Evolutionary conservation across 35 echinoderm and acorn worm species (phyloP), one percentile per base, ranked within the genome.

Genomic region (Apostichopus parvimensis): DNA sequence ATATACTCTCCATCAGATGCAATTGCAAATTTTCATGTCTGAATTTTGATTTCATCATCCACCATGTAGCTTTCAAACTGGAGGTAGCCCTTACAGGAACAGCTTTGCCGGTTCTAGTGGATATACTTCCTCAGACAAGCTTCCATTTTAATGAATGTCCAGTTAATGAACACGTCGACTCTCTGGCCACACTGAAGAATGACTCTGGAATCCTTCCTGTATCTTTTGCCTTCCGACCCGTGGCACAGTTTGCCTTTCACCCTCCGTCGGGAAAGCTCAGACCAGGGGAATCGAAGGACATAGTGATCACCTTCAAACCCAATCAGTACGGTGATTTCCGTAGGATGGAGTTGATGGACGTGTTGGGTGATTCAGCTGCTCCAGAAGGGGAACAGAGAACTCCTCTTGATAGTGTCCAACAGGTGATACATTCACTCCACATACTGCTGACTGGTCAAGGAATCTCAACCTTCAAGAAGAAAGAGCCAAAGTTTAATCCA

Each of bases 231-330:
- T 96, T 96, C 83, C 78, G 66, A n/a, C 95, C 80, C 5, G 93
- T 99, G 60, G 97, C 97, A 15, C 95, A 99, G 89, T 99, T 95
- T 89, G 57, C 82, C 14, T 82, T 94, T 1, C 87, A 93, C 90
- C 97, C 97, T 21, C 20, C 73, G 5, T 94, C 93, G 53, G 97
- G 95, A 8, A 94, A 95, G 76, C 84, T 99, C 17, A 94, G 70
- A 60, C 97, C 97, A 9, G 97, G 95, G 6, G 94, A 95, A 91
- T 83, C 91, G 2, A 85, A 92, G 82, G 97, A 99, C 80, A 76
- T 99, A 12, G 94, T 99, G 83, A 89, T 99, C 77, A 96, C 95
- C 8, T 99, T 99, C 71, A 99, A 99, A 92, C 97, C 97, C 6
- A 96, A 96, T 56, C 97, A 99, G 93, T 99, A 96, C 86, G 97